Evolutionary conservation across 2,888 invertebrate species (phyloP), one percentile per base, ranked within the genome.

Genomic region (Dysmachus trigonus): DNA sequence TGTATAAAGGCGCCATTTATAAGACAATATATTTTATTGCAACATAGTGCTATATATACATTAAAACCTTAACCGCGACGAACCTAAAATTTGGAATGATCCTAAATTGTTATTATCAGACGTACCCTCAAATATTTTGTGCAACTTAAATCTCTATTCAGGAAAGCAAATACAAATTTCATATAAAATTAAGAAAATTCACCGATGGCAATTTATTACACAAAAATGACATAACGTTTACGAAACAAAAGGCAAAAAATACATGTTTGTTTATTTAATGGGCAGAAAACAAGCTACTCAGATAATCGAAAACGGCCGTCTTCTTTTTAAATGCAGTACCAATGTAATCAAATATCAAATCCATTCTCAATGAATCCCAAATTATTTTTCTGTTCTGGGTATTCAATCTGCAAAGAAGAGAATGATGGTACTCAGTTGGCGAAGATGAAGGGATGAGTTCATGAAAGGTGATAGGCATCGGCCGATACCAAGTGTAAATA

Each of bases 361-460:
- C 85, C 38, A 85, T 33, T 85, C 47, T 81, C 6, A 87, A 38
- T 35, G 85, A 87, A 62, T 87, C 82, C 86, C 81, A 82, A 71
- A 82, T 30, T 51, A 87, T 41, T 30, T 87, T 85, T 81, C 86
- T 85, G 74, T 87, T 87, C 81, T 85, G 73, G 13, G 85, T 76
- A 85, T 85, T 85, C 51, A 85, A 85, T 87, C 86, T 87, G 85
- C 13, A 87, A 86, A 81, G 51, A 22, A 85, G 85, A 85, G 35
- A 79, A n/a, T 79, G 79, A 62, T 62, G 62, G 62, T 62, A 27
- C 18, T 47, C n/a, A 27, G 15, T 79, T 47, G 15, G n/a, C 31
- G 15, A 31, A 79, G 15, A 30, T n/a, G n/a, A 8, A 31, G 30
- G 41, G 41, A 47, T 62, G 62, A 62, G 10, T 62, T 62, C 62